Base-by-base conservation (phyloP, 1,140 invertebrate species). In the Lepidotrigona ventralis region DNA sequence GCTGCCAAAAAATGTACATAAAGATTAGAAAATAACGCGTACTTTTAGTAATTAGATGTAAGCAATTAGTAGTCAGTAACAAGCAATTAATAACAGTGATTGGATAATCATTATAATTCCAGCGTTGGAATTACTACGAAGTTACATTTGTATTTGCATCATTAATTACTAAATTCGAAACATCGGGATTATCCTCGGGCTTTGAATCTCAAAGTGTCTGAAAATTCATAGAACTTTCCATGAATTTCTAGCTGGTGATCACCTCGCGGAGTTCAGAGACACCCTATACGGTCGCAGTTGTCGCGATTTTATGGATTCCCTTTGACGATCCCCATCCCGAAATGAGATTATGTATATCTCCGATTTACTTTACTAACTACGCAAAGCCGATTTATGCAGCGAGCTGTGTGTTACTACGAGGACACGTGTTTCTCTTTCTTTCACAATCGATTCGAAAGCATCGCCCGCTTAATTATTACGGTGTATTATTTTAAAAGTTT, bases 341-440 rank as follows among this genome's bases (percentile, higher is more conserved):
- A 81, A 89, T 19, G 60, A 81, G 81, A 86, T 89, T 88, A 88
- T 82, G 71, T 79, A 85, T 85, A 87, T 85, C 79, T 51, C 26
- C 51, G 73, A 87, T 79, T 87, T 87, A 72, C 71, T 70, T 69
- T 64, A 39, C 26, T 33, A 84, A 68, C 83, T 75, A 73, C 74
- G 71, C 60, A 87, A 87, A 88, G 60, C 83, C 72, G 82, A 85
- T 88, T 88, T 88, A 64, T 1, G 39, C 58, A 75, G 77, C 23
- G 58, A 84, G 53, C 66, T 53, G 73, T 66, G 73, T 66, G 58
- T 39, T 6, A 86, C 64, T 60, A 66, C 21, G 63, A 29, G 33
- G 68, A 69, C 54, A 63, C 26, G 54, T 84, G 71, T 74, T 81
- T 75, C 70, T 75, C 70, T 74, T 33, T 23, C 69, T 58, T 56